Conservation (phyloP, 2,113 vertebrate species). For the Serilophus lunatus region DNA sequence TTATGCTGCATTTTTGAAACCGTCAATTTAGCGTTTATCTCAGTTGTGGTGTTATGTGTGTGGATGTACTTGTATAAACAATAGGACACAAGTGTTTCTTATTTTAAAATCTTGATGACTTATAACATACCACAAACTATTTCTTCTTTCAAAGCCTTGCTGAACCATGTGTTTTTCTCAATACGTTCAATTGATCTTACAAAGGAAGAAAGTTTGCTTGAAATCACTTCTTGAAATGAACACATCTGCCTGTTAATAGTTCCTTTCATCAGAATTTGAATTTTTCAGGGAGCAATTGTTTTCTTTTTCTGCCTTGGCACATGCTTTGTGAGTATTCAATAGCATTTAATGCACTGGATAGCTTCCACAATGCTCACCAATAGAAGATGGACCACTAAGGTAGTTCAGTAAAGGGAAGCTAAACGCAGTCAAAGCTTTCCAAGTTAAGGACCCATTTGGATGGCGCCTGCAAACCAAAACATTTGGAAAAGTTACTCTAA, state of each 20-base stretch:
- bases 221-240: background rate
- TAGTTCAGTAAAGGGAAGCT: background rate
- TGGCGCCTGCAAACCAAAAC: constrained; percentile 32
- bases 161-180: background rate
- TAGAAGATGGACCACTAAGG: constrained; percentile 12
- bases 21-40: constrained; percentile 7
- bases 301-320: background rate
- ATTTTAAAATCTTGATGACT: constrained; percentile 45
- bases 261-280: background rate
- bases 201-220: background rate
- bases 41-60: background rate
- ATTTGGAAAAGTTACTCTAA: constrained; percentile 53
- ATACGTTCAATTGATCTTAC: background rate
- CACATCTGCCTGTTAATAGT: background rate
- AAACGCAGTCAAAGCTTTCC: constrained; percentile 18
- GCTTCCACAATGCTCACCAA: background rate
- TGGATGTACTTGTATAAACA: constrained; percentile 28
- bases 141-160: background rate
- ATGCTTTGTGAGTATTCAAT: background rate
- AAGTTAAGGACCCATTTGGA: constrained; percentile 18
- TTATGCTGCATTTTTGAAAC: background rate
- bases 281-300: background rate
- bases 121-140: background rate
- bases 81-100: constrained; percentile 34
- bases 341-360: background rate